Percentiles rank a stretch among this genome's conserved stretches.
phyloP scores from a whole-genome alignment of 1,140 invertebrate species.

The Thalassaphorura encarpata region DNA sequence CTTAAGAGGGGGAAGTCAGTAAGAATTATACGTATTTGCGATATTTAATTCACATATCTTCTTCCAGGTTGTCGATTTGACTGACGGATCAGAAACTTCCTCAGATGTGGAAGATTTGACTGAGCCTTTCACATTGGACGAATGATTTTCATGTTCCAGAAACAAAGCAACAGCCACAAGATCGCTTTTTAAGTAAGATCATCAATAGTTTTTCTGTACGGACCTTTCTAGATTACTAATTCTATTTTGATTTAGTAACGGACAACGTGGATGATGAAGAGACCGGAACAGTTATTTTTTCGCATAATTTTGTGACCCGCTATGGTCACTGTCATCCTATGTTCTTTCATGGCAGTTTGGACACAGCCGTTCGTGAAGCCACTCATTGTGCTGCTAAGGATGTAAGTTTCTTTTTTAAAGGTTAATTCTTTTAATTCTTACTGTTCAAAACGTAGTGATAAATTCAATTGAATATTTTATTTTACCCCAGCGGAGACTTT shows the following conservation, averaged over 20 bases:
- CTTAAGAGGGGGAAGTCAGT: not conserved
- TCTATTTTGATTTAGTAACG: slow-evolving; percentile 53
- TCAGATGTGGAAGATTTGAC: slow-evolving; percentile 32
- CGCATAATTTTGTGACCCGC: slow-evolving; percentile 66
- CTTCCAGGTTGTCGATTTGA: slow-evolving; percentile 10
- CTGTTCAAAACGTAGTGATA: slow-evolving; percentile 2
- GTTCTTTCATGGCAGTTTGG: slow-evolving; percentile 81
- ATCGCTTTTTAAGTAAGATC: slow-evolving; percentile 23
- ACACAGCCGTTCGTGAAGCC: slow-evolving; percentile 79
- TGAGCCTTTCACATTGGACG: slow-evolving; percentile 27
- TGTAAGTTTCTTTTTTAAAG: slow-evolving; percentile 44
- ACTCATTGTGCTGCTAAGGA: slow-evolving; percentile 76
- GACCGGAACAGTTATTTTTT: slow-evolving; percentile 74
- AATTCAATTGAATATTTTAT: slow-evolving; percentile 16
- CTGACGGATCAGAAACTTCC: slow-evolving; percentile 19
- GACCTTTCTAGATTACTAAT: slow-evolving; percentile 1
- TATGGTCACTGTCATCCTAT: slow-evolving; percentile 73
- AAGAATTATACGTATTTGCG: not conserved
- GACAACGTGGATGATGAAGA: slow-evolving; percentile 74
- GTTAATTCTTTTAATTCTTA: slow-evolving; percentile 5
- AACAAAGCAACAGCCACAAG: slow-evolving; percentile 9
- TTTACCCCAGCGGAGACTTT: slow-evolving; percentile 66
- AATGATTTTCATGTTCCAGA: slow-evolving; percentile 28
- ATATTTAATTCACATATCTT: not conserved
- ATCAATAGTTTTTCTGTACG: not conserved